Evolutionary conservation across 2,113 vertebrate species (phyloP), one percentile per base, ranked within the genome.

Genomic region (Corythaixoides concolor): DNA sequence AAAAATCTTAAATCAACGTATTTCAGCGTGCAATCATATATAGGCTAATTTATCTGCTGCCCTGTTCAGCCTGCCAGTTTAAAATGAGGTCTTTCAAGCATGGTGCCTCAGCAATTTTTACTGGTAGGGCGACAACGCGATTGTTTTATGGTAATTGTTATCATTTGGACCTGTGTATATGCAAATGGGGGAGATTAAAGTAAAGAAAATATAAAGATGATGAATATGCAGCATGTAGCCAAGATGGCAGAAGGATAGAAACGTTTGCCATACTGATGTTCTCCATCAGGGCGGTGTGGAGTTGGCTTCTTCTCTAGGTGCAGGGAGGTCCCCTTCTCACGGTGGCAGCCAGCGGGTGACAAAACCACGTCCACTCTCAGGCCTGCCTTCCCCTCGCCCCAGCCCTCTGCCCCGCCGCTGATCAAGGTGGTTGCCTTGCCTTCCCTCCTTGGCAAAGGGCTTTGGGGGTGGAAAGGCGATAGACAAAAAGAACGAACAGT

Each of bases 111-210:
- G 94, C 52, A 26, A 70, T 97, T 98, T 97, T 97, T 97, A 97
- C 94, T 97, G 94, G 92, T 94, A 95, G 86, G 95, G 90, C 20
- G 35, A 97, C 97, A 96, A 92, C 33, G 8, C 9, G 11, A 96
- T 97, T 97, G 96, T 97, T 98, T 98, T 96, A 97, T 97, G 96
- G 95, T 96, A 97, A 98, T 97, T 97, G 94, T 97, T 96, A 87
- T 95, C 85, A 92, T 96, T 97, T 96, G 97, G 95, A 95, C 89
- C 85, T 88, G 72, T 50, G 69, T 96, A 85, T 94, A 95, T 28
- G 62, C 94, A 98, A 94, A 86, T 90, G 60, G 83, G 24, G 70
- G 75, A 96, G 95, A 97, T 96, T 96, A 96, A 97, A 97, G 96
- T 37, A 96, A 96, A 92, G 88, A 76, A 91, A 97, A 93, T 90